These are phyloP conservation scores for Mechanitis messenoides DNA, from an alignment of 2,888 invertebrate genomes.

Conservation along the genomic window DNA sequence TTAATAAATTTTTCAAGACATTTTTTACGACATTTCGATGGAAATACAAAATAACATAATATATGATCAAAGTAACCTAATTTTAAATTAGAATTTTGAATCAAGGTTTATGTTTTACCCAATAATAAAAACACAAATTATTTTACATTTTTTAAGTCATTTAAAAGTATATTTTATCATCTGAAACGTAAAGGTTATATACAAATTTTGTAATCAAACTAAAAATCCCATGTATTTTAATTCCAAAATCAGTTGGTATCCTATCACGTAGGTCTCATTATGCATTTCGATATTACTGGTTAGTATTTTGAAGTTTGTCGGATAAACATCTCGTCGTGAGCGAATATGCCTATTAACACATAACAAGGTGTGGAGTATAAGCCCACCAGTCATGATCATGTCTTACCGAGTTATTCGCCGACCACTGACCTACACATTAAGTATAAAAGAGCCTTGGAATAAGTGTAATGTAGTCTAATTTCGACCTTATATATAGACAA, in stretches of 20 bases:
- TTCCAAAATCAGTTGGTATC: constrained; percentile 35
- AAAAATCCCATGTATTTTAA: constrained; percentile 15
- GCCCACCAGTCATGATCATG: constrained; percentile 75
- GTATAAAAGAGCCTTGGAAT: constrained; percentile 43
- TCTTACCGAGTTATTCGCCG: constrained; percentile 73
- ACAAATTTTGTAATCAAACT: constrained; percentile 10
- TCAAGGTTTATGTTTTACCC: constrained; percentile 39
- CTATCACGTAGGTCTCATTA: constrained; percentile 61
- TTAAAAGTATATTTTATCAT: constrained; percentile 3
- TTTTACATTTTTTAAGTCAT: constrained; percentile 5
- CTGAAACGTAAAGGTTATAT: neutral
- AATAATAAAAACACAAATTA: neutral
- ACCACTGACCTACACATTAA: constrained; percentile 63
- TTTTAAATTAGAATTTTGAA: constrained; percentile 48
- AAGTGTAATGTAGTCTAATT: constrained; percentile 31
- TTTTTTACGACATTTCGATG: constrained; percentile 33
- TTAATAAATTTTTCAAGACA: constrained; percentile 51
- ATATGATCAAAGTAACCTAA: constrained; percentile 59
- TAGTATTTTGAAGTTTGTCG: constrained; percentile 63
- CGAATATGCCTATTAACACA: constrained; percentile 75
- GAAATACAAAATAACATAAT: constrained; percentile 43
- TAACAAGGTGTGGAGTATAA: constrained; percentile 75
- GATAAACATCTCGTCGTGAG: constrained; percentile 74
- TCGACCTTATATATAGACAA: constrained; percentile 32
- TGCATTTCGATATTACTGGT: constrained; percentile 52